A percentile compares a stretch with the other conserved stretches of the same genome.
Conservation (phyloP, 1,140 invertebrate species). For the Anoplophora glabripennis region DNA sequence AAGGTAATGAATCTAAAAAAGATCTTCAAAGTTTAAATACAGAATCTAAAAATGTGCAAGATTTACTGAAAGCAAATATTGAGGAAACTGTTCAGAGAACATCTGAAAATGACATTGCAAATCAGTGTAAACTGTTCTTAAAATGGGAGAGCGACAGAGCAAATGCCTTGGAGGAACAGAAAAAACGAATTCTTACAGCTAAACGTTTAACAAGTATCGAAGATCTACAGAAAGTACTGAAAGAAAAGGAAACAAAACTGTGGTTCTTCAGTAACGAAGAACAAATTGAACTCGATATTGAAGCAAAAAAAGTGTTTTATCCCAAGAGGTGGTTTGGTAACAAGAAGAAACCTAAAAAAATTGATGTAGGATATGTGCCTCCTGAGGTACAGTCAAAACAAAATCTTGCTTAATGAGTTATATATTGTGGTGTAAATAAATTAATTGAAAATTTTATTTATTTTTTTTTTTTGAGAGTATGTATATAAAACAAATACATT, state of each 20-base stretch:
- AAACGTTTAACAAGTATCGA: conserved; percentile 58
- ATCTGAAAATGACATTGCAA: conserved; percentile 55
- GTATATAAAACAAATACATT: no score
- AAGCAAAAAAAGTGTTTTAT: conserved; percentile 55
- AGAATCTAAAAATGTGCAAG: conserved; percentile 44
- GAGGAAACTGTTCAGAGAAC: conserved; percentile 51
- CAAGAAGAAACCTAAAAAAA: conserved; percentile 48
- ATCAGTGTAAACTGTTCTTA: conserved; percentile 58
- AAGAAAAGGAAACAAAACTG: conserved; percentile 62
- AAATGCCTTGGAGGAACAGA: conserved; percentile 57
- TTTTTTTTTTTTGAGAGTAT: no score
- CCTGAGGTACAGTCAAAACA: conserved; percentile 54
- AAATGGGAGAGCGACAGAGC: conserved; percentile 59
- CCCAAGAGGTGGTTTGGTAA: conserved; percentile 49
- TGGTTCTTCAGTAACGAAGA: conserved; percentile 76
- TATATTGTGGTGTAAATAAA: no score
- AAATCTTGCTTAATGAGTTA: neutral
- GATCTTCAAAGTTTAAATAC: conserved; percentile 28
- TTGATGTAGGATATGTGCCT: conserved; percentile 65
- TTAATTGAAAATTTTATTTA: no score
- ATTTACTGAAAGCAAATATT: conserved; percentile 53
- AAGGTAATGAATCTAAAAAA: conserved; percentile 42
- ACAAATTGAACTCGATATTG: conserved; percentile 68
- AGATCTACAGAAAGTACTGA: conserved; percentile 57
- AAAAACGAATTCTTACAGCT: conserved; percentile 53